Conservation (phyloP, 2,888 invertebrate species). For the Tiliacea aurago region DNA sequence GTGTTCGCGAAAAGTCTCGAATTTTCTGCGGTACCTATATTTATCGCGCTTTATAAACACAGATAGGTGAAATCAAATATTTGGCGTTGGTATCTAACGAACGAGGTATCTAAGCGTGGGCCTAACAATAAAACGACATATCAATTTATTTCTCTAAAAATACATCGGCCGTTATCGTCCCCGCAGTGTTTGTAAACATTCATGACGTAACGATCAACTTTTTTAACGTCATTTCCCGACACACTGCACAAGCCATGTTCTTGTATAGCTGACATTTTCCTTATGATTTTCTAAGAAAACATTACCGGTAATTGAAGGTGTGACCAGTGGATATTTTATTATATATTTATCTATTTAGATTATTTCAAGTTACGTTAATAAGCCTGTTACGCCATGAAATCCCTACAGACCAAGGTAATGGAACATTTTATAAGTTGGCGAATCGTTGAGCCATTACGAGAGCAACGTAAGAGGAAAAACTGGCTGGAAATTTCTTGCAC, state of each 20-base stretch:
- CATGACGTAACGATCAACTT: conserved; percentile 54
- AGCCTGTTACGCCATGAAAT: conserved; percentile 47
- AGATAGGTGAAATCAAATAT: conserved; percentile 26
- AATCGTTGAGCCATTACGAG: conserved; percentile 16
- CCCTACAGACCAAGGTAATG: conserved; percentile 35
- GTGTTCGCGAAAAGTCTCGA: not conserved
- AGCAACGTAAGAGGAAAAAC: conserved; percentile 29
- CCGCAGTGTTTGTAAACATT: conserved; percentile 64
- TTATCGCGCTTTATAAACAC: conserved; percentile 1
- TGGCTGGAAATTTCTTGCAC: conserved; percentile 4
- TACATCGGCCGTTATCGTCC: conserved; percentile 55
- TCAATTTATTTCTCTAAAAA: conserved; percentile 58
- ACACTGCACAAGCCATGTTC: conserved; percentile 21
- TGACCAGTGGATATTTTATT: conserved; percentile 26
- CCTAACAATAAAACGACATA: conserved; percentile 48
- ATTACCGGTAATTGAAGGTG: conserved; percentile 24
- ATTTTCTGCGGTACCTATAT: not conserved
- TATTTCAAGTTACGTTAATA: conserved; percentile 53
- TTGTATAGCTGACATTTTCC: conserved; percentile 9
- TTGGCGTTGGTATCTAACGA: conserved; percentile 24
- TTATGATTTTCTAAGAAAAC: conserved; percentile 20
- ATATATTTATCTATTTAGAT: too few species aligned
- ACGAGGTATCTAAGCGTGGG: conserved; percentile 17
- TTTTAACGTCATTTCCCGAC: conserved; percentile 45
- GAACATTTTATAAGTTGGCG: conserved; percentile 37